Percentiles rank a stretch among this genome's conserved stretches.
Evolutionary conservation across 2,113 vertebrate genomes (phyloP).

Genomic region (Triplophysa rosa): DNA sequence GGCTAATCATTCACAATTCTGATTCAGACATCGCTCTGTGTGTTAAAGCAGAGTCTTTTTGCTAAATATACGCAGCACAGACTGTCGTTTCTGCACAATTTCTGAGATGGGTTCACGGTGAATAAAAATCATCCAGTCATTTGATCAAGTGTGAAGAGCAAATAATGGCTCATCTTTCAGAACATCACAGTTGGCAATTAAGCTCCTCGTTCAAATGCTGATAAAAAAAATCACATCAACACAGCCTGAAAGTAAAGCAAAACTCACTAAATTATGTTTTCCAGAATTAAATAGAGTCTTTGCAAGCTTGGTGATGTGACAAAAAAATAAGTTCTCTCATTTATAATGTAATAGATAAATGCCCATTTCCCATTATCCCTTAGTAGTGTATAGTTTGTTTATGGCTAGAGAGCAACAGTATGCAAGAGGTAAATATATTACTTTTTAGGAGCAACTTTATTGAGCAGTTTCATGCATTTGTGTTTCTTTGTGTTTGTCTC

Average conservation of each 20-base stretch:
- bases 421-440: too few relatives aligned
- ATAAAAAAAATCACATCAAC: conserved; percentile 41
- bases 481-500: neutral
- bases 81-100: conserved; percentile 23
- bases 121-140: conserved; percentile 49
- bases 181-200: conserved; percentile 41
- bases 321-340: neutral
- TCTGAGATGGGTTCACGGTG: conserved; percentile 37
- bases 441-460: too few relatives aligned
- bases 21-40: conserved; percentile 23
- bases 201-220: conserved; percentile 33
- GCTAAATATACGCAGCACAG: conserved; percentile 23
- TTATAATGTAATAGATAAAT: neutral
- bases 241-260: conserved; percentile 30
- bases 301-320: neutral
- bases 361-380: neutral
- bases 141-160: conserved; percentile 52
- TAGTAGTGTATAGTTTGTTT: neutral
- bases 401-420: too few relatives aligned
- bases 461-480: neutral
- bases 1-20: conserved; percentile 43
- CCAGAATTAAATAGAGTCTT: neutral
- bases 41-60: neutral
- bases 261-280: conserved; percentile 16
- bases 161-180: conserved; percentile 50